Base-by-base conservation (phyloP, 2,113 vertebrate genomes). In the Chroicocephalus ridibundus region DNA sequence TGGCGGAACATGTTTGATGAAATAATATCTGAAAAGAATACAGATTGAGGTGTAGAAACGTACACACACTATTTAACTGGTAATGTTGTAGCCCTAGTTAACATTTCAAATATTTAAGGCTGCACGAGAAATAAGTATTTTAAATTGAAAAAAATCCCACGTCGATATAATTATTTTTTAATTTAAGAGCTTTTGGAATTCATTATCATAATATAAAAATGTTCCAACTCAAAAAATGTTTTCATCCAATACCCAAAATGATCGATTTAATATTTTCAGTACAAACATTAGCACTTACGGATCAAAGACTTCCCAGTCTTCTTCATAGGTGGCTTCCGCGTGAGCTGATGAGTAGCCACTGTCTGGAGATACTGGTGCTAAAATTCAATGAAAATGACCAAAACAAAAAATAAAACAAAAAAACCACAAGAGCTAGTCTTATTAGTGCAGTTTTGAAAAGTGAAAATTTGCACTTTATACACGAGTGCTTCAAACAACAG, bases 231-330 rank as follows among this genome's bases (percentile, higher is more conserved):
- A 49, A 87, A 78, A 9, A 38, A 42, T 5, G 32, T 9, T 32
- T 81, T 49, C 62, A 79, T 49, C 26, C 32, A 82, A 12, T 7
- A 21, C 8, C 44, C 91, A 4, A 66, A 61, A 27, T 3, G 17
- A 65, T 29, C 32, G 5, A 27, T 32, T 58, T 6, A 10, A 3
- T 40, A 6, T 44, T 87, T 83, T 32, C 58, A 80, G 38, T 1
- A 36, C 31, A 72, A 92, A 89, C 3, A 51, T 6, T 4, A 72
- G 89, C 68, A 99, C 99, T 99, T 96, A 99, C 99, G 99, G 99
- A 97, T 99, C 99, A 98, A 99, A 99, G 66, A 99, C 99, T 96
- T 99, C 99, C 99, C 99, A 99, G 97, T 99, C 99, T 97, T 99
- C 99, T 93, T 99, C 99, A 92, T 99, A 99, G 68, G 99, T 98